Base-by-base conservation (phyloP, 1,140 invertebrate genomes). In the Drosophila sechellia region DNA sequence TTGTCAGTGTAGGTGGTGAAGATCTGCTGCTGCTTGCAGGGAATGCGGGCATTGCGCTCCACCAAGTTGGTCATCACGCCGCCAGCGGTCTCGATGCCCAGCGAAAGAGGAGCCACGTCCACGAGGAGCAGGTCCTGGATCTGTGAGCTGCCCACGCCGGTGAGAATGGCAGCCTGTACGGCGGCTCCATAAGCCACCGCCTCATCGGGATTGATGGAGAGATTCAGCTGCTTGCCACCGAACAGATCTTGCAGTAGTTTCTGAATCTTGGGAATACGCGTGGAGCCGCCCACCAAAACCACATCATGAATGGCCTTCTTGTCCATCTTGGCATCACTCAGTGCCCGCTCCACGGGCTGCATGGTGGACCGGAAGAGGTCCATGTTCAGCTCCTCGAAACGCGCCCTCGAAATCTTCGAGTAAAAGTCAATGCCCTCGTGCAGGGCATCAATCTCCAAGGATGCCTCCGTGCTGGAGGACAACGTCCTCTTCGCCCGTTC, bases 351-450 rank as follows among this genome's bases (percentile, higher is more conserved):
- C 8, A 96, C 95, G 0, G 96, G 96, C 34, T 93, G 93, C 50
- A 97, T 81, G 0, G 96, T 96, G 1, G 94, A 93, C 46, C 94
- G 92, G 90, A 96, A 96, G 37, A 98, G 93, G 93, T 98, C 97
- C 73, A 96, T 95, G 90, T 96, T 96, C 11, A 98, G 92, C 92
- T 98, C 97, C 93, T 98, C 97, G 90, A 97, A 97, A 45, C 96
- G 93, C 1, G 97, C 97, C 76, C 97, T 94, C 10, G 96, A 96
- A 20, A 98, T 95, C 87, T 95, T 96, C 0, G 96, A 96, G 92
- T 97, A 97, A 91, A 97, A 98, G 90, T 98, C 97, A 31, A 96
- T 94, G 11, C 96, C 96, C 64, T 96, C 95, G 68, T 95, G 94
- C n/a, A 96, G 86, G 3, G 96, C 95, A 90, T 96, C 95, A 45